phyloP scores from a whole-genome alignment of 2,888 invertebrate species.

The Eledone cirrhosa region DNA sequence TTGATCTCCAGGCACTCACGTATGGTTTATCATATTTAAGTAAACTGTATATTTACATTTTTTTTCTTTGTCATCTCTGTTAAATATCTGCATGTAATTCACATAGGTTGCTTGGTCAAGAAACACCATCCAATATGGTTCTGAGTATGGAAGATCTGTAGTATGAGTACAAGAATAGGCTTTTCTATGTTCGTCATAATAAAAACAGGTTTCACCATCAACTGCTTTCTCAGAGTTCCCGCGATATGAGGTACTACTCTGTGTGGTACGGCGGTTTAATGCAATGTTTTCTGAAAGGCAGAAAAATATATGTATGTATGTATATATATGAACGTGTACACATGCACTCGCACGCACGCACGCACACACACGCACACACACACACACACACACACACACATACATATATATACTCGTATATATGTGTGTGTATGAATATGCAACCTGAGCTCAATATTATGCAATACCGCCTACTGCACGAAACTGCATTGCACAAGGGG shows the following conservation, averaged over 20 bases:
- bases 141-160: not conserved
- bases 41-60: not conserved
- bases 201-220: not conserved
- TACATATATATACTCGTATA: too few species aligned
- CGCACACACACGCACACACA: too few species aligned
- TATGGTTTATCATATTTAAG: not conserved
- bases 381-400: too few species aligned
- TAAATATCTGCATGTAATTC: not conserved
- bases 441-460: too few species aligned
- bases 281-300: not conserved
- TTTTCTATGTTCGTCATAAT: not conserved
- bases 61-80: not conserved
- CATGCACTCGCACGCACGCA: too few species aligned
- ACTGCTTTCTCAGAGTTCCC: not conserved
- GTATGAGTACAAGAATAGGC: not conserved
- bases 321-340: too few species aligned
- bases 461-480: too few species aligned
- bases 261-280: not conserved
- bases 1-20: not conserved
- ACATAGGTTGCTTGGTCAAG: not conserved
- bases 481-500: too few species aligned
- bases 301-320: too few species aligned
- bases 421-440: too few species aligned
- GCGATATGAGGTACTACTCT: not conserved
- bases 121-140: conserved; percentile 8